Base-by-base conservation (phyloP, 2,113 vertebrate species). In the Carassius gibelio region DNA sequence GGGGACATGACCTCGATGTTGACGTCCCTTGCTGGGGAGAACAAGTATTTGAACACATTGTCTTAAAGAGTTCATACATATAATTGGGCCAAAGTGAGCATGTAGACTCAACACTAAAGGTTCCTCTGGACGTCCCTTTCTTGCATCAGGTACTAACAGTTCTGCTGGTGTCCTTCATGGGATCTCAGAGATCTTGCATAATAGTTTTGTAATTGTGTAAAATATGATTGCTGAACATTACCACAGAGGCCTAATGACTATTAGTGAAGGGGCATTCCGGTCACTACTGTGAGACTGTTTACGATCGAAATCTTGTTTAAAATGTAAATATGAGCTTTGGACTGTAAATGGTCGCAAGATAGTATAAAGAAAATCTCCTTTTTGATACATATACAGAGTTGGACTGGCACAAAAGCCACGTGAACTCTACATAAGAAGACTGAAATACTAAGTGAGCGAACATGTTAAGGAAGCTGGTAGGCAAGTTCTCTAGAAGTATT, bases 1-100 rank as follows among this genome's bases (percentile, higher is more conserved):
- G 97, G 97, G 0, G 98, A 98, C 90, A 98, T 99, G 97, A 98
- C 95, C 61, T 97, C 98, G 89, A 96, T 99, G 95, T 89, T 99
- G 88, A 97, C 96, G 87, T 96, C 96, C 0, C 88, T 99, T 87
- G 96, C 97, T 11, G 97, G 97, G 62, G 97, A 99, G 87, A 99
- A 96, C 90, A 97, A 99, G 88, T 99, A 97, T 90, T 96, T 99
- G 90, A 99, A 97, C 90, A 96, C 96, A 8, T 90, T 97, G 84
- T 96, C 96, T 83, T 97, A 95, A 88, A 88, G 36, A 75, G 82
- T n/a, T 77, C 82, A 66, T 71, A 21, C 71, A 55, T 30, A 17
- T 23, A 15, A 64, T n/a, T 61, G 45, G 62, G 48, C 64, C 36
- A 34, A 42, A 80, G 48, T 72, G 84, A 69, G 62, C 48, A 15